Percentiles rank a stretch among this genome's conserved stretches.
Evolutionary conservation across 2,797 vertebrate genomes (phyloP).

Genomic region (Sitta carolinensis): DNA sequence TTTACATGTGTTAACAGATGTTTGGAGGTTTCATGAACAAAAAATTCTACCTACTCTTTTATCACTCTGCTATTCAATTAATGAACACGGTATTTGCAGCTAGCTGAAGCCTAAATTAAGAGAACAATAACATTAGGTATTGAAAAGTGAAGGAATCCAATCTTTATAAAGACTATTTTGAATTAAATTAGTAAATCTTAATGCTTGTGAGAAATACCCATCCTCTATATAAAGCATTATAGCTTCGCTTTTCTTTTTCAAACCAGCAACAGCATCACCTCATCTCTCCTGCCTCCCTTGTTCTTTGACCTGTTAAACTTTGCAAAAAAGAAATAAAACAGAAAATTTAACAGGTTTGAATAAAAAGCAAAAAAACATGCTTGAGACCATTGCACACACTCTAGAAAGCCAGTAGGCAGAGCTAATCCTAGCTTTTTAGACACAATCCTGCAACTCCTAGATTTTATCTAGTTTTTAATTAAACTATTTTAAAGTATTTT

Average conservation of each 20-base stretch:
- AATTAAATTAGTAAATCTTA: neutral
- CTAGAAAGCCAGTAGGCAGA: neutral
- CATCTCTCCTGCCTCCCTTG: neutral
- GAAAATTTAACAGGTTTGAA: neutral
- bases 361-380: neutral
- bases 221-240: neutral
- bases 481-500: neutral
- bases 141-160: neutral
- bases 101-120: neutral
- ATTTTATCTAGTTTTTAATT: conserved; percentile 35
- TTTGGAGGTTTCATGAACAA: neutral
- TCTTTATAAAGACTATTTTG: neutral
- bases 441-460: neutral
- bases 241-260: neutral
- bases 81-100: neutral
- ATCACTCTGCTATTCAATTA: neutral
- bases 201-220: neutral
- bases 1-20: rapidly evolving
- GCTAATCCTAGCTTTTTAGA: neutral
- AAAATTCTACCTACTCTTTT: neutral
- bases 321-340: neutral
- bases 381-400: neutral
- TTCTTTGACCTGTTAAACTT: neutral
- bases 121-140: neutral
- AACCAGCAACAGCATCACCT: neutral